Base-by-base conservation (phyloP, 2,888 invertebrate species). In the Hanleya hanleyi region DNA sequence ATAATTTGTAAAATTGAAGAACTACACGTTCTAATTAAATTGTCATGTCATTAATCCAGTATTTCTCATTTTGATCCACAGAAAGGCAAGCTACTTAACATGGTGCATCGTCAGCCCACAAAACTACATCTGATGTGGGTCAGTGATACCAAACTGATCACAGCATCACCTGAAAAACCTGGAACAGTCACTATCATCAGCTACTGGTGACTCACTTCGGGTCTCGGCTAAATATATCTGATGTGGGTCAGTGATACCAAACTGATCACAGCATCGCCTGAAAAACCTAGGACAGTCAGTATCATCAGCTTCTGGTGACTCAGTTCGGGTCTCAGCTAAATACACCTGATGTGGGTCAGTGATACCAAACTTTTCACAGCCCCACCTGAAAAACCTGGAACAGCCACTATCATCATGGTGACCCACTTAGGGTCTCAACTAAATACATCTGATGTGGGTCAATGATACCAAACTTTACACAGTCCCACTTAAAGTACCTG, bases 131-230 rank as follows among this genome's bases (percentile, higher is more conserved):
- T 83, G 70, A 88, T 89, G 88, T 84, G 82, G 80, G 81, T 87
- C 15, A 83, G 79, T 61, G 87, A 88, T 33, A 88, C 88, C 3
- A 85, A 84, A 68, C 80, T 89, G 32, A 84, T 89, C 62, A 88
- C 88, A 38, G 88, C 87, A 15, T 88, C 89, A 0, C 88, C 88
- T 12, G 87, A 87, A 62, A 79, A 82, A 74, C 85, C 87, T 22
- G 88, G 88, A 1, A 85, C 86, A 26, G 75, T 88, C 18, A 84
- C 87, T 47, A 79, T 88, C 15, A 75, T 88, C 37, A 86, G 86
- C 74, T 88, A 83, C 79, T 88, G 88, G 88, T 88, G 68, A 64
- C n/a, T n/a, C n/a, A n/a, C n/a, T n/a, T n/a, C n/a, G n/a, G n/a
- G n/a, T n/a, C n/a, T n/a, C n/a, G n/a, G n/a, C n/a, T n/a, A 83